A percentile compares a stretch with the other conserved stretches of the same genome.
These are phyloP conservation scores for Odontomachus brunneus DNA, from an alignment of 1,140 invertebrate genomes.

Conservation along the genomic window DNA sequence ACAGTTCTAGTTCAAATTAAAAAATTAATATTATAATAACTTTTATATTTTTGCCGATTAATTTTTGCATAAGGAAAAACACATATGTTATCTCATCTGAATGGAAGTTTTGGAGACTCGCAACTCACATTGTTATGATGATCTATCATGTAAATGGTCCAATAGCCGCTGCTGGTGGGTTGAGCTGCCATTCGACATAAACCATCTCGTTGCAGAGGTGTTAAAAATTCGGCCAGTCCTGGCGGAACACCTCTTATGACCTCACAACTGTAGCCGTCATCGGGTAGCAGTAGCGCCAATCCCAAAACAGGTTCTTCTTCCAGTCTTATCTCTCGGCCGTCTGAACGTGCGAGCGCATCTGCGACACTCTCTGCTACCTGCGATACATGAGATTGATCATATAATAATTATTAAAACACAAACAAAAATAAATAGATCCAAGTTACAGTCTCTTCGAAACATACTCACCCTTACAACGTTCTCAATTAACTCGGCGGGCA, in stretches of 20 bases:
- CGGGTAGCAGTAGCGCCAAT: constrained; percentile 96
- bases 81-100: not conserved
- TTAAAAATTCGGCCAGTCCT: constrained; percentile 96
- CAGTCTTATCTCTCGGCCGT: constrained; percentile 93
- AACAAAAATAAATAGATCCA: no score
- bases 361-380: constrained; percentile 96
- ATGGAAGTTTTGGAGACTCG: not conserved
- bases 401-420: not conserved
- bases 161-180: constrained; percentile 95
- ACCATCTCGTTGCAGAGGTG: constrained; percentile 93
- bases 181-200: constrained; percentile 96
- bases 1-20: not conserved
- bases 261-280: constrained; percentile 99
- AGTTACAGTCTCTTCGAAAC: not conserved
- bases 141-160: constrained; percentile 96
- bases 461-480: constrained; percentile 88
- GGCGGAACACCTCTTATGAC: constrained; percentile 96
- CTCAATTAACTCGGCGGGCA: constrained; percentile 88
- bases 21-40: not conserved
- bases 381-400: constrained; percentile 9
- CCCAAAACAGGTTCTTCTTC: constrained; percentile 96
- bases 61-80: not conserved
- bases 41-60: not conserved
- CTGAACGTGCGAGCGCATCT: constrained; percentile 95
- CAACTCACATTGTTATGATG: constrained; percentile 86